These are phyloP conservation scores for Listrodromus nycthemerus DNA, from an alignment of 2,888 invertebrate genomes.

Conservation along the genomic window DNA sequence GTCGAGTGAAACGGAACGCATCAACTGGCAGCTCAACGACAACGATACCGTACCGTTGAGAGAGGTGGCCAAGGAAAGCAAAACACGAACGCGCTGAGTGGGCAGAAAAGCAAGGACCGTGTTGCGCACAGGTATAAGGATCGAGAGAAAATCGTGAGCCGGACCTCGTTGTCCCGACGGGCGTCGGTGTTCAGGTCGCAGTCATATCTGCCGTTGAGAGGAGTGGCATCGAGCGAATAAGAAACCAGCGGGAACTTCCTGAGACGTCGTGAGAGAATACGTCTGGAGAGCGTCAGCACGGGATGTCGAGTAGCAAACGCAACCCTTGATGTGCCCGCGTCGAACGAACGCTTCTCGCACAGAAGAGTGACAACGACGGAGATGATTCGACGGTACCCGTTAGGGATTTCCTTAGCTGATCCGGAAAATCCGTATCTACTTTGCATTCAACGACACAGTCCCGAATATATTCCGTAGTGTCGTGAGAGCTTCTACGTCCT, in stretches of 20 bases:
- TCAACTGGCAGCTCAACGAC: slow-evolving; percentile 9
- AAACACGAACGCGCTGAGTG: slow-evolving; percentile 19
- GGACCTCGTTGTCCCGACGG: slow-evolving; percentile 27
- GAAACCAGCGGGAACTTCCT: slow-evolving; percentile 1
- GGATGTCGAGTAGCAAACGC: slow-evolving; percentile 28
- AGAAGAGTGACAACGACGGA: slow-evolving; percentile 42
- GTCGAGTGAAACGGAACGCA: slow-evolving; percentile 9
- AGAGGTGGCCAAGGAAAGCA: slow-evolving; percentile 9
- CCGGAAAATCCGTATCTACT: slow-evolving; percentile 66
- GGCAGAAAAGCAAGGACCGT: slow-evolving; percentile 16
- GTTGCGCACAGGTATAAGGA: slow-evolving; percentile 35
- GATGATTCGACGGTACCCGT: slow-evolving; percentile 60
- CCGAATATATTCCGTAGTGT: slow-evolving; percentile 54
- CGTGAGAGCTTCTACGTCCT: slow-evolving; percentile 33
- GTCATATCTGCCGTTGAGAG: slow-evolving; percentile 7
- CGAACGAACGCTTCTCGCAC: slow-evolving; percentile 37
- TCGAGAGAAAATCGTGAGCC: slow-evolving; percentile 30
- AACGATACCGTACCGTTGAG: background rate
- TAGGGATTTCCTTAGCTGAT: slow-evolving; percentile 62
- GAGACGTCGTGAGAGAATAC: slow-evolving; percentile 56
- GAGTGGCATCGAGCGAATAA: slow-evolving; percentile 33
- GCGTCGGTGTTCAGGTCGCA: slow-evolving; percentile 16
- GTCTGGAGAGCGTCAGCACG: slow-evolving; percentile 46
- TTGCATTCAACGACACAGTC: slow-evolving; percentile 56
- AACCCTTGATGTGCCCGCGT: slow-evolving; percentile 10